phyloP scores from a whole-genome alignment of 2,797 vertebrate species.

The Dermochelys coriacea region DNA sequence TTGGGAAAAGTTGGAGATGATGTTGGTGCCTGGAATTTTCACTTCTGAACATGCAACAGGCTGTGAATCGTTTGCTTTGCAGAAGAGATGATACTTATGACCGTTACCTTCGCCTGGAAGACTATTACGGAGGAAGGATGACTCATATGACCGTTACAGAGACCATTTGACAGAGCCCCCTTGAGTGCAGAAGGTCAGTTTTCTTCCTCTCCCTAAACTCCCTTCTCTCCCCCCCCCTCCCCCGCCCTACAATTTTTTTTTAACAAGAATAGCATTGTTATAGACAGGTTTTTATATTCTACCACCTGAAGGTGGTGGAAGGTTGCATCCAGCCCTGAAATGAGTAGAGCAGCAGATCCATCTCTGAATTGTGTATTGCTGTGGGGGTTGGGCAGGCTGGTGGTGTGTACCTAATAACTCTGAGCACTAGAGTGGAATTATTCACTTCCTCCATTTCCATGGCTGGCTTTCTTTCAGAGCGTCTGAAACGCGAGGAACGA shows the following conservation, averaged over 20 bases:
- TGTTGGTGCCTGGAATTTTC: neutral
- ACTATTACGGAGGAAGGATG: conserved; percentile 92
- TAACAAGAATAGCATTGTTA: rapidly evolving
- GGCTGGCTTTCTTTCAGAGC: conserved; percentile 80
- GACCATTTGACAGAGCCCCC: conserved; percentile 89
- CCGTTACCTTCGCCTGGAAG: conserved; percentile 86
- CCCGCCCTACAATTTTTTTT: too few species aligned
- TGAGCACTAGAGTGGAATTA: rapidly evolving
- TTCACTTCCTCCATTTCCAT: neutral
- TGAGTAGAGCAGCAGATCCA: rapidly evolving
- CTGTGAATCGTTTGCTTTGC: conserved; percentile 19
- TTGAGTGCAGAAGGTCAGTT: conserved; percentile 87
- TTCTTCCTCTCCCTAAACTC: neutral
- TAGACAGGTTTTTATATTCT: neutral
- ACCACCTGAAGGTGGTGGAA: rapidly evolving
- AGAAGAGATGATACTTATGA: conserved; percentile 89
- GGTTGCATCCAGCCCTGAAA: neutral
- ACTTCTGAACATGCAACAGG: neutral
- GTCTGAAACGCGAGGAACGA: conserved; percentile 89
- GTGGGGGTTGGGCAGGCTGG: neutral
- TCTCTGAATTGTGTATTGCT: neutral
- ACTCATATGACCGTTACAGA: conserved; percentile 89
- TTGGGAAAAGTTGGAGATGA: rapidly evolving
- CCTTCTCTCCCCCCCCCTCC: neutral
- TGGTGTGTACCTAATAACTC: neutral